Evolutionary conservation across 2,888 invertebrate genomes (phyloP).

Genomic region (Dinocampus coccinellae): DNA sequence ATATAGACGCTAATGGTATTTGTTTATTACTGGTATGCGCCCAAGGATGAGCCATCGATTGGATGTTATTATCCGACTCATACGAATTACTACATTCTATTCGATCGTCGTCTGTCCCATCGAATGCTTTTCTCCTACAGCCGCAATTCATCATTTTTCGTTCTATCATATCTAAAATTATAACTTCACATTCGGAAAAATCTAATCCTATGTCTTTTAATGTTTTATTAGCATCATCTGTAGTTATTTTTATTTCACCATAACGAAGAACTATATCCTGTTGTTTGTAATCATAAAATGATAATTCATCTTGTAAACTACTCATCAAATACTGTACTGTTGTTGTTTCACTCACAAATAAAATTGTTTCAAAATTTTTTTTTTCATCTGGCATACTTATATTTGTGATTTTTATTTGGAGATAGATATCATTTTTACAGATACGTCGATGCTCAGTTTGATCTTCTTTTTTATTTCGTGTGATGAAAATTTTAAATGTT

Average conservation of each 20-base stretch:
- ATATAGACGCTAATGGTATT: background rate
- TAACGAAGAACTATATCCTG: background rate
- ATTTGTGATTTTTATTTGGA: background rate
- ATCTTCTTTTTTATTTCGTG: background rate
- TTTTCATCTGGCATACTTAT: background rate
- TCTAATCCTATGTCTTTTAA: background rate
- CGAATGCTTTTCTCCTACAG: background rate
- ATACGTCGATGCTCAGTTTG: background rate
- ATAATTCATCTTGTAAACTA: background rate
- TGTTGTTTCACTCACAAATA: background rate
- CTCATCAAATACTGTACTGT: background rate
- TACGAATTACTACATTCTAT: too few species aligned
- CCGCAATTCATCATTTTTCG: background rate
- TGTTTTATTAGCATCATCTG: background rate
- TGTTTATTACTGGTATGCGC: background rate
- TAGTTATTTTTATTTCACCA: background rate
- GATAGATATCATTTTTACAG: background rate
- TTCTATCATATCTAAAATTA: background rate
- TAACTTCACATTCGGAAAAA: background rate
- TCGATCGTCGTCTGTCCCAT: too few species aligned
- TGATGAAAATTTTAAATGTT: background rate
- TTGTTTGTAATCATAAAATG: background rate
- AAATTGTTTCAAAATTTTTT: background rate
- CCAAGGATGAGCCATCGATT: too few species aligned
- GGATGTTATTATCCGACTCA: too few species aligned